phyloP scores from a whole-genome alignment of 1,140 invertebrate genomes.

The Drosophila punjabiensis region DNA sequence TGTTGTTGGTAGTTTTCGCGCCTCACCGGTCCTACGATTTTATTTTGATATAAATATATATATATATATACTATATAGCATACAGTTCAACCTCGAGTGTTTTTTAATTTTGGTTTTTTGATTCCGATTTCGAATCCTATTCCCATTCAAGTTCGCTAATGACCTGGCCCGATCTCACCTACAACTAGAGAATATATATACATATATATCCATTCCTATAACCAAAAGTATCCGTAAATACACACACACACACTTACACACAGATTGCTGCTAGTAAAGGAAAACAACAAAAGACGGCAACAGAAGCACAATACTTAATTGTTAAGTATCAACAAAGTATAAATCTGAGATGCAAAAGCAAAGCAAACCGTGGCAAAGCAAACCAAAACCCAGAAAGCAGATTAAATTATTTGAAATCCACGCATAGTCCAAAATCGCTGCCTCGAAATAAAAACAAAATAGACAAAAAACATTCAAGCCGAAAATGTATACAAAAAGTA shows the following conservation, averaged over 20 bases:
- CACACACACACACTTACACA: neutral
- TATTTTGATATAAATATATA: conserved; percentile 9
- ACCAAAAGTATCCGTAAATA: neutral
- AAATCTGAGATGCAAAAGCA: conserved; percentile 67
- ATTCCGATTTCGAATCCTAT: neutral
- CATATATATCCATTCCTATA: neutral
- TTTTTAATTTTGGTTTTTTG: conserved; percentile 36
- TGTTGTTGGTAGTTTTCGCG: conserved; percentile 58
- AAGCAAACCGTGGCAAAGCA: conserved; percentile 33
- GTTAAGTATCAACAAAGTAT: conserved; percentile 83
- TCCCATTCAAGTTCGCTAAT: conserved; percentile 15
- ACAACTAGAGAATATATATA: neutral
- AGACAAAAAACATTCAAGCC: conserved; percentile 67
- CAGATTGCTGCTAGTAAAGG: neutral
- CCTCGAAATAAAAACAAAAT: conserved; percentile 72
- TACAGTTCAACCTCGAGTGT: conserved; percentile 47
- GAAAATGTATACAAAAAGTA: conserved; percentile 81
- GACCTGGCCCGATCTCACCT: conserved; percentile 9
- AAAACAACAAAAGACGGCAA: conserved; percentile 50
- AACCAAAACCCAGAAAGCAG: conserved; percentile 1
- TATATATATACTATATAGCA: neutral
- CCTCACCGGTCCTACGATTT: conserved; percentile 59
- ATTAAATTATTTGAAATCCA: conserved; percentile 77
- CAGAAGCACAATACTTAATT: conserved; percentile 73
- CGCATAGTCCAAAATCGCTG: conserved; percentile 61